phyloP scores from a whole-genome alignment of 2,797 vertebrate species.

The Sylvilagus floridanus region DNA sequence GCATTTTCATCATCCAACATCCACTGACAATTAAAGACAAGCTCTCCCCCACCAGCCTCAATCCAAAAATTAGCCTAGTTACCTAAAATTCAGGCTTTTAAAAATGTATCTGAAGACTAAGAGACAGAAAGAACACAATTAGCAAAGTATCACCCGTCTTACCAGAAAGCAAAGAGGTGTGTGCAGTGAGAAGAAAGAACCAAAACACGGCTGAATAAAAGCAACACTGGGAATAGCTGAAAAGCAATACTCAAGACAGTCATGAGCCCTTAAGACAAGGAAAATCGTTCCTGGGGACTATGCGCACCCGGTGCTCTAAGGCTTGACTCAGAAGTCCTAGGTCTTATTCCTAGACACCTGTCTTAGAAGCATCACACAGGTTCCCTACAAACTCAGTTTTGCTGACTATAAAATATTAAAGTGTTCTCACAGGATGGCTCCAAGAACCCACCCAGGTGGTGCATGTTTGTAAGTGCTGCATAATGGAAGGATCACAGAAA shows the following conservation, averaged over 20 bases:
- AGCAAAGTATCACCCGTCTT: background rate
- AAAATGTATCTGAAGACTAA: background rate
- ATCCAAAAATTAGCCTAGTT: background rate
- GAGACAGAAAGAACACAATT: constrained; percentile 12
- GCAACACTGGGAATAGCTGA: background rate
- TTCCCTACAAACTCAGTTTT: background rate
- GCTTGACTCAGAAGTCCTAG: background rate
- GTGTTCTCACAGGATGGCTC: background rate
- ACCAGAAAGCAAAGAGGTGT: background rate
- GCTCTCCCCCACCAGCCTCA: background rate
- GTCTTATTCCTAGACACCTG: background rate
- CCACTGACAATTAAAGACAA: background rate
- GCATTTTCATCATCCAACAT: background rate
- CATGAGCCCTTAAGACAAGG: background rate
- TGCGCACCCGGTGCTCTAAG: background rate
- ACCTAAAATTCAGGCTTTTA: constrained; percentile 14
- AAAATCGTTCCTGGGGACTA: background rate
- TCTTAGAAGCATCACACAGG: background rate
- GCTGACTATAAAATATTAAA: background rate
- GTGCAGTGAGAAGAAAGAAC: background rate
- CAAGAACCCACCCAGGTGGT: background rate
- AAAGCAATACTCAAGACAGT: background rate
- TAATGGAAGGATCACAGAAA: background rate
- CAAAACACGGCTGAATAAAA: background rate
- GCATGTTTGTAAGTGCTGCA: background rate